These are phyloP conservation scores for Periophthalmus modestus DNA, from an alignment of 2,113 vertebrate genomes.

Conservation along the genomic window DNA sequence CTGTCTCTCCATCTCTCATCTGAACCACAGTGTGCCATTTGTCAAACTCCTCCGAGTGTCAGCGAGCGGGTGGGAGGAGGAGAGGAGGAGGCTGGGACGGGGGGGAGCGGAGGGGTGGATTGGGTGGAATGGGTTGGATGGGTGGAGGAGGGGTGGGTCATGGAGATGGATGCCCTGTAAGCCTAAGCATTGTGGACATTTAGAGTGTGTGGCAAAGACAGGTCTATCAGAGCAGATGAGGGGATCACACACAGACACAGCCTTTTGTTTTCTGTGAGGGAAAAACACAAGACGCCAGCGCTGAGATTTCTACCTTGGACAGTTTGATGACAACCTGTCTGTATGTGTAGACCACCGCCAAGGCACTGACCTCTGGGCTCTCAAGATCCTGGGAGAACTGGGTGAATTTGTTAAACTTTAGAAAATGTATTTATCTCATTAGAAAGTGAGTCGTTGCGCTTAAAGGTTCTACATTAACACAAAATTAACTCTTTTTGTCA, in stretches of 20 bases:
- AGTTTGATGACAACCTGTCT: background rate
- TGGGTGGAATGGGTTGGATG: background rate
- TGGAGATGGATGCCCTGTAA: conserved; percentile 1
- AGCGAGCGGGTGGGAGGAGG: conserved; percentile 6
- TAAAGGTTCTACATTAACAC: no score
- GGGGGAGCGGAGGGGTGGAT: no score
- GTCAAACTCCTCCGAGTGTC: conserved; percentile 54
- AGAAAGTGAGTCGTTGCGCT: no score
- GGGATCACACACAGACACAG: conserved; percentile 72
- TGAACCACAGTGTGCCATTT: conserved; percentile 59
- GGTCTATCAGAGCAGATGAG: conserved; percentile 77
- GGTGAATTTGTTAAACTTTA: no score
- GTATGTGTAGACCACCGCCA: background rate
- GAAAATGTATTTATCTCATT: no score
- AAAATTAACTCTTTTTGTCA: no score
- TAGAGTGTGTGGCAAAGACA: conserved; percentile 70
- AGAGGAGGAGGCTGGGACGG: conserved; percentile 11
- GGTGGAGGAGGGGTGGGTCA: background rate
- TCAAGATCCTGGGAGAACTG: background rate
- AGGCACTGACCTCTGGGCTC: no score
- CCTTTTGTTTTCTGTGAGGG: conserved; percentile 72
- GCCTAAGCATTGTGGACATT: conserved; percentile 20
- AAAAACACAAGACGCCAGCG: conserved; percentile 36
- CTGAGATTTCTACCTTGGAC: background rate
- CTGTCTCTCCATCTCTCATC: conserved; percentile 50